A percentile compares a stretch with the other conserved stretches of the same genome.
Conservation (phyloP, 2,888 invertebrate species). For the Acanthosepion pharaonis region DNA sequence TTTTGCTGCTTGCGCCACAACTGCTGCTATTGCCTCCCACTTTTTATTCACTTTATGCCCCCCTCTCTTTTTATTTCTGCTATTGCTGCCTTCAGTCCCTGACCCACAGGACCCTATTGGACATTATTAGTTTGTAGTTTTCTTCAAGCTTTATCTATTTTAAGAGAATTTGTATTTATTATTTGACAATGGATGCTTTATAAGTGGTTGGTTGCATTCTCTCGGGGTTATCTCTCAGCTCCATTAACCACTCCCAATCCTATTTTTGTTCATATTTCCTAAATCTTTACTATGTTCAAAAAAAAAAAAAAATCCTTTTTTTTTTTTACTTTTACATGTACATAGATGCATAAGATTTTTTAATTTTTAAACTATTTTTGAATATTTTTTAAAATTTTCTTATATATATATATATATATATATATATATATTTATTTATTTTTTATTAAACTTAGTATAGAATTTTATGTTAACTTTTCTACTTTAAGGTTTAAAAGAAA, state of each 20-base stretch:
- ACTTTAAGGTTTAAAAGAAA: neutral
- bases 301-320: neutral
- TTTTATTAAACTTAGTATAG: neutral
- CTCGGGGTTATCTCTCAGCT: neutral
- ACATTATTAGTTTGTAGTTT: neutral
- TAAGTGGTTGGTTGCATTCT: neutral
- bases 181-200: neutral
- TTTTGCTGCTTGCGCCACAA: neutral
- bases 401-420: too few species aligned
- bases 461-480: neutral
- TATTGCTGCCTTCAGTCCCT: constrained; percentile 33
- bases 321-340: neutral
- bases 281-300: neutral
- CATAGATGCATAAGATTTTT: too few species aligned
- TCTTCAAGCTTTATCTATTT: neutral
- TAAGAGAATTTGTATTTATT: neutral
- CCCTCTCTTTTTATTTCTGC: neutral
- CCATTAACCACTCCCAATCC: neutral
- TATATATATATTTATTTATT: too few species aligned
- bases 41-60: neutral
- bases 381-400: too few species aligned
- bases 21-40: constrained; percentile 20
- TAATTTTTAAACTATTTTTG: too few species aligned
- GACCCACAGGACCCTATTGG: neutral
- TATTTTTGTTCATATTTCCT: neutral